Evolutionary conservation across 2,797 vertebrate species (phyloP).

Genomic region (Rallus crepitans): DNA sequence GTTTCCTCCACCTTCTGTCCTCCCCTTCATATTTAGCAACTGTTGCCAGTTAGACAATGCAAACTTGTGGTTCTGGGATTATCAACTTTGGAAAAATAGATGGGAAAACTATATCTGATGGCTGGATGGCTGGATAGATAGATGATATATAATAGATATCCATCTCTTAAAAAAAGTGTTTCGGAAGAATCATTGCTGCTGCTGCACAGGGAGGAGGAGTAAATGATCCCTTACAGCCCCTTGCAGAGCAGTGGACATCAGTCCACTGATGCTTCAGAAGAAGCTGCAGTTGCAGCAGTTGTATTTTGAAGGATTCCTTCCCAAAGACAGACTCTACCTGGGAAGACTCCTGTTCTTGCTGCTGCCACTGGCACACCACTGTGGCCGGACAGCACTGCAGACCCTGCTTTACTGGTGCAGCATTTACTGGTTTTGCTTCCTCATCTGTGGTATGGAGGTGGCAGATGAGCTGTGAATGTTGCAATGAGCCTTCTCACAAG

Average conservation of each 20-base stretch:
- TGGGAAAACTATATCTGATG: background rate
- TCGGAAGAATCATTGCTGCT: background rate
- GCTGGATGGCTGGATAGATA: too few species aligned
- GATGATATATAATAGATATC: too few species aligned
- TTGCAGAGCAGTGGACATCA: background rate
- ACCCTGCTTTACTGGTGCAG: background rate
- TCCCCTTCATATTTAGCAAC: background rate
- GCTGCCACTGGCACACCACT: too few species aligned
- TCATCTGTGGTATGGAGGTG: background rate
- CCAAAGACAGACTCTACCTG: fast-evolving
- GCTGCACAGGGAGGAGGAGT: background rate
- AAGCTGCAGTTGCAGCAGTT: background rate
- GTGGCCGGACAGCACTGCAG: background rate
- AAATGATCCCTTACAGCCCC: background rate
- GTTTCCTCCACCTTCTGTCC: background rate
- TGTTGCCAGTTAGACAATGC: background rate
- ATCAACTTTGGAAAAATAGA: background rate
- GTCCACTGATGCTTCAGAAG: background rate
- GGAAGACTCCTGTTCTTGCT: fast-evolving
- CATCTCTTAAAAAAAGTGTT: fast-evolving
- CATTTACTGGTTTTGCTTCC: background rate
- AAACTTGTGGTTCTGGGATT: background rate
- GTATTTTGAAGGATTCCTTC: background rate
- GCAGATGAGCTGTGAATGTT: background rate
- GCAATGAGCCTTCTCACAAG: background rate